Percentiles rank a stretch among this genome's conserved stretches.
Conservation (phyloP, 2,113 vertebrate species). For the Poecile atricapillus region DNA sequence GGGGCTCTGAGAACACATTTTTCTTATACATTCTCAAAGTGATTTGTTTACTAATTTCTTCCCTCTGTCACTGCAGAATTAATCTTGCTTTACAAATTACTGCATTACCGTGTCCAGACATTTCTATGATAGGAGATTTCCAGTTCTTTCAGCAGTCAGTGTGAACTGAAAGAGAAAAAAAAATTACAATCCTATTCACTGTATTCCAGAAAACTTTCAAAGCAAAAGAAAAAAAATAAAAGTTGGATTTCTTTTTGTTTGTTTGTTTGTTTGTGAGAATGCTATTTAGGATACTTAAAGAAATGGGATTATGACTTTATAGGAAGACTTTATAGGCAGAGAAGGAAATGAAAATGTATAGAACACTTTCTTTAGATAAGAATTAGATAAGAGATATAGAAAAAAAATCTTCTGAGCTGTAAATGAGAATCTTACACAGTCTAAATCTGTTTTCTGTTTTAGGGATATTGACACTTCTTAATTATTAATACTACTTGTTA, state of each 20-base stretch:
- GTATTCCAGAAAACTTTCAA: background rate
- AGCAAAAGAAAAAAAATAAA: background rate
- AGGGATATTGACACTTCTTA: background rate
- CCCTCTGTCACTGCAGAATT: background rate
- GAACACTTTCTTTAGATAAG: background rate
- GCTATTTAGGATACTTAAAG: background rate
- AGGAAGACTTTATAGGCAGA: background rate
- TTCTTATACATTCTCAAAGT: background rate
- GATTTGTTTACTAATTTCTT: background rate
- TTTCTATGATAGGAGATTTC: background rate
- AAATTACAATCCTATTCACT: background rate
- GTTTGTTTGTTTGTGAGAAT: background rate
- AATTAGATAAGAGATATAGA: background rate
- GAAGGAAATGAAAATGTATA: background rate
- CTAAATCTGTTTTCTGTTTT: background rate
- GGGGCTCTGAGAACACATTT: background rate
- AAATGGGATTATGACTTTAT: background rate
- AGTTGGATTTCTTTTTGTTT: background rate
- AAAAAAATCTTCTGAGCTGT: background rate
- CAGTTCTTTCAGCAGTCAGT: background rate
- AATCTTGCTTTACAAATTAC: background rate
- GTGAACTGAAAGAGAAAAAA: background rate
- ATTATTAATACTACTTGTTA: background rate
- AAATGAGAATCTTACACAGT: background rate
- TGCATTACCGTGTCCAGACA: background rate